Base-by-base conservation (phyloP, 1,140 invertebrate species). In the Drosophila nikananu region DNA sequence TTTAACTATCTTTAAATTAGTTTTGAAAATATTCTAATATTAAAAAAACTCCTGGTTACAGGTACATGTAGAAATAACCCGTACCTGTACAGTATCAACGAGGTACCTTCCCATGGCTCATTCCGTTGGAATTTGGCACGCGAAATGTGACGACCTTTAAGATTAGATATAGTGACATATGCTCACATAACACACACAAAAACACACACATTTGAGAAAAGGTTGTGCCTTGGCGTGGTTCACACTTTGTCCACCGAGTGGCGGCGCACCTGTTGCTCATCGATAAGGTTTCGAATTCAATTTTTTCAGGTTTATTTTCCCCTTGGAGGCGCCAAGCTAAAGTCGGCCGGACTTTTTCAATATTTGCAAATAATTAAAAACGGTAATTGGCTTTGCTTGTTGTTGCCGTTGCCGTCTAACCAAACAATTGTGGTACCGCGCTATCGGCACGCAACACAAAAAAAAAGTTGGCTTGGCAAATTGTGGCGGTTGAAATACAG, bases 361-460 rank as follows among this genome's bases (percentile, higher is more conserved):
- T 86, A 86, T 86, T 87, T 86, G 64, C 83, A 77, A 77, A 80
- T 83, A 83, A 87, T 83, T 86, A 86, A 80, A 77, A 83, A 60
- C 58, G 64, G 66, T 87, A 83, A 87, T 83, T 87, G 83, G 76
- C 77, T 87, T 87, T 87, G 67, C 80, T 74, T 80, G 83, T 87
- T 66, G 66, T 41, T 32, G 35, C 12, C 73, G 42, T 52, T 42
- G 62, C 66, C 58, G 49, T 55, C 63, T 71, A 68, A 71, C 13
- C 39, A 71, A 71, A 71, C 74, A 81, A 74, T 41, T 77, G 41
- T 58, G 25, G 44, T n/a, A n/a, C 64, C 39, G 51, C 46, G 46
- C 60, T 73, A 65, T 83, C 72, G 77, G 57, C 42, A 37, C 30
- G 21, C 27, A 46, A 9, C 6, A 21, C 21, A 68, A 23, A 49